A percentile compares a stretch with the other conserved stretches of the same genome.
Evolutionary conservation across 2,888 invertebrate species (phyloP).

Genomic region (Tiliacea citrago): DNA sequence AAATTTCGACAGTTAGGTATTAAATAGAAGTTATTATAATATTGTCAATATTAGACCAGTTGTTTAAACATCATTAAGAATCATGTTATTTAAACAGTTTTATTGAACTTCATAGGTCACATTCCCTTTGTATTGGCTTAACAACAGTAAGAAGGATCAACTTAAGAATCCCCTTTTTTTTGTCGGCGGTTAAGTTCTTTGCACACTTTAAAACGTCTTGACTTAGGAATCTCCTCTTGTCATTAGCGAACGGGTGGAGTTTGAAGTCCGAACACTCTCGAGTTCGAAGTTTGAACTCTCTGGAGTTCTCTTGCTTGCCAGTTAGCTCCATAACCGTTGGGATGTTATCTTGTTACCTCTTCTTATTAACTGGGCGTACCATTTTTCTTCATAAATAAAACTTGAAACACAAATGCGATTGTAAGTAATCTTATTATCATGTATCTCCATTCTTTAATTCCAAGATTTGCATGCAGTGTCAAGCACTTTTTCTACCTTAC

Average conservation of each 20-base stretch:
- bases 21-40: neutral
- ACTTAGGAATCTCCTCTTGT: too few species aligned
- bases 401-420: neutral
- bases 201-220: neutral
- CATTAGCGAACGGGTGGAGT: neutral
- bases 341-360: neutral
- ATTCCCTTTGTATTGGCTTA: neutral
- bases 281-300: neutral
- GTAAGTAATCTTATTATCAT: neutral
- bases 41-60: neutral
- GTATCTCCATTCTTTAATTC: conserved; percentile 27
- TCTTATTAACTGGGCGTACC: neutral
- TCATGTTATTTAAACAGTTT: conserved; percentile 13
- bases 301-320: neutral
- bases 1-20: neutral
- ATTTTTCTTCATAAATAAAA: neutral
- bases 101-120: neutral
- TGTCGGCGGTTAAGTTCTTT: neutral
- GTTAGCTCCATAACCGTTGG: neutral
- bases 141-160: neutral
- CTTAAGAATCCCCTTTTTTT: neutral
- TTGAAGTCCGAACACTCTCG: neutral
- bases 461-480: conserved; percentile 1
- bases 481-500: too few species aligned
- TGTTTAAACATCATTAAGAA: conserved; percentile 18